These are phyloP conservation scores for Pantherophis alleghaniensis DNA, from an alignment of 2,797 vertebrate genomes.

Conservation along the genomic window DNA sequence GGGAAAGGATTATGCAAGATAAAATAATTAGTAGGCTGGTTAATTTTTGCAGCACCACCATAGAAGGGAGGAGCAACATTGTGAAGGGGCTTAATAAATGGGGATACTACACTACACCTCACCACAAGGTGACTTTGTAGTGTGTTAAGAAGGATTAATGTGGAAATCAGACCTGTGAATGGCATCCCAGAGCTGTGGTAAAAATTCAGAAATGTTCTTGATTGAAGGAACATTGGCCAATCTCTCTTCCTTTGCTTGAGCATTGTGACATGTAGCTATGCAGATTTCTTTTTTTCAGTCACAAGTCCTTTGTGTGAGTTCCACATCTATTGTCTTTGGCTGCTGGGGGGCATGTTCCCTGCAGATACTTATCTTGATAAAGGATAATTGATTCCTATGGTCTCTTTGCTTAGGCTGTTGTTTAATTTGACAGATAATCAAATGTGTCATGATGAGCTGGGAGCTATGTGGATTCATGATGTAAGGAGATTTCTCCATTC, in stretches of 20 bases:
- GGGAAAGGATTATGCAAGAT: not conserved
- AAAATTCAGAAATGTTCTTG: constrained; percentile 8
- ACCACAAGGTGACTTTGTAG: not conserved
- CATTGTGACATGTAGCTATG: not conserved
- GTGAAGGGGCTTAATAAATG: not conserved
- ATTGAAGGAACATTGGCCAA: not conserved
- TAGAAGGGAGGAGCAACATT: not conserved
- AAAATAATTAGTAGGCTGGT: not conserved
- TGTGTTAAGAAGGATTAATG: not conserved
- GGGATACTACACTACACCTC: not conserved
- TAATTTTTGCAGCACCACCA: not conserved
- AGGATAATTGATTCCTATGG: not conserved
- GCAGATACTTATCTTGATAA: not conserved
- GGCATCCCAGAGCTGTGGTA: not conserved
- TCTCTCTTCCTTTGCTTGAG: not conserved
- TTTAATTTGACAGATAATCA: not conserved
- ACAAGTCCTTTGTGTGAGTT: not conserved
- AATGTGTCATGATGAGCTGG: not conserved
- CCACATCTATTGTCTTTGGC: not conserved
- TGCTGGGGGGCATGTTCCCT: not conserved
- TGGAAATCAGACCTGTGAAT: not conserved
- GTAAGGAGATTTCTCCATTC: not conserved
- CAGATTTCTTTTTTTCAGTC: not conserved
- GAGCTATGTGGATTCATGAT: not conserved
- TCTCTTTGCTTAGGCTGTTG: not conserved